These are phyloP conservation scores for Channa argus DNA, from an alignment of 2,113 vertebrate species.

Conservation along the genomic window DNA sequence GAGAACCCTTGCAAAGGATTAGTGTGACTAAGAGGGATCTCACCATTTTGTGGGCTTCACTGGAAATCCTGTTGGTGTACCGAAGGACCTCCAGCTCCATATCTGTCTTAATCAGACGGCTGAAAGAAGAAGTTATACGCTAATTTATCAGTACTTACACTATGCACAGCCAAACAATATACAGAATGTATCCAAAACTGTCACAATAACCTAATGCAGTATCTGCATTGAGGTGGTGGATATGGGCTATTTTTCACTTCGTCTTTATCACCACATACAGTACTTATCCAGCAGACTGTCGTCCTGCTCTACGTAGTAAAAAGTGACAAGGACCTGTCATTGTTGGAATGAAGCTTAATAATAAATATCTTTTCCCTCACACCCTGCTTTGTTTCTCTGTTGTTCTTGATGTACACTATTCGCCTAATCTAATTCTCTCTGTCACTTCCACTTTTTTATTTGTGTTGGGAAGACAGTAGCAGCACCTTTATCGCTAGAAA, in stretches of 20 bases:
- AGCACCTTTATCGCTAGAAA: slow-evolving; percentile 17
- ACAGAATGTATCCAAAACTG: not conserved
- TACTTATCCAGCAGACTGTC: not conserved
- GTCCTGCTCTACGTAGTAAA: too few species aligned
- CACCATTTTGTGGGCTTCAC: slow-evolving; percentile 97
- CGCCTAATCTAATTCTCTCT: too few species aligned
- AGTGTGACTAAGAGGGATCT: slow-evolving; percentile 27
- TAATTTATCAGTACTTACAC: not conserved
- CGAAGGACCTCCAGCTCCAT: slow-evolving; percentile 98
- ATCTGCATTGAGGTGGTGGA: not conserved
- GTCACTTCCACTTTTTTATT: not conserved
- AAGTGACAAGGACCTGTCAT: too few species aligned
- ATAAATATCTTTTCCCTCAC: too few species aligned
- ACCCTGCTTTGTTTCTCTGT: too few species aligned
- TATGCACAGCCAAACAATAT: not conserved
- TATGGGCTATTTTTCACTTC: not conserved
- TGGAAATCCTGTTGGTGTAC: slow-evolving; percentile 96
- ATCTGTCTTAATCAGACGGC: slow-evolving; percentile 94
- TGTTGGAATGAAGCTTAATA: too few species aligned
- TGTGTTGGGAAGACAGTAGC: not conserved
- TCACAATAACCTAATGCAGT: not conserved
- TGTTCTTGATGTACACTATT: too few species aligned
- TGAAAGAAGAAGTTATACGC: slow-evolving; percentile 55
- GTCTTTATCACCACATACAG: not conserved
- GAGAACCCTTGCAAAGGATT: not conserved